These are phyloP conservation scores for Cyrtorhinus lividipennis DNA, from an alignment of 1,140 invertebrate species.

Conservation along the genomic window DNA sequence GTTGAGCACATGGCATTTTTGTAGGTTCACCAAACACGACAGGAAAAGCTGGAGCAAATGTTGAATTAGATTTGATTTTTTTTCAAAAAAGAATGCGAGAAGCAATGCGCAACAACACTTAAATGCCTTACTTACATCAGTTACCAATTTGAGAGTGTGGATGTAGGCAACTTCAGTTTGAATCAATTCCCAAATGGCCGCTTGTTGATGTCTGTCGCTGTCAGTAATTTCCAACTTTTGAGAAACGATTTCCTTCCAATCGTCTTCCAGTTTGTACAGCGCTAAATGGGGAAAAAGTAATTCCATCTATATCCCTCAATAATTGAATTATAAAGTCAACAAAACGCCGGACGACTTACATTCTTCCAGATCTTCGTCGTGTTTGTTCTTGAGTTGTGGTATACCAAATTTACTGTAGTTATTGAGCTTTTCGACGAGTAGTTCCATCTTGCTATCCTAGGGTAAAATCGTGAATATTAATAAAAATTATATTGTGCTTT, in stretches of 20 bases:
- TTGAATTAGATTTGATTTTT: slow-evolving; percentile 4
- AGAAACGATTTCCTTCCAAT: slow-evolving; percentile 50
- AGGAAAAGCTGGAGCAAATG: slow-evolving; percentile 55
- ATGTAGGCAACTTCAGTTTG: slow-evolving; percentile 80
- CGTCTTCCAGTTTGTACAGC: slow-evolving; percentile 47
- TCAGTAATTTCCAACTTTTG: slow-evolving; percentile 44
- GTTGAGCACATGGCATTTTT: slow-evolving; percentile 55
- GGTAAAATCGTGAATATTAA: too few species aligned
- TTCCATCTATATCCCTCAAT: background rate
- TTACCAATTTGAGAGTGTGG: slow-evolving; percentile 66
- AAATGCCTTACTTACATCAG: slow-evolving; percentile 60
- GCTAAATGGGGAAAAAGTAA: slow-evolving; percentile 27
- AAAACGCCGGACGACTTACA: slow-evolving; percentile 26
- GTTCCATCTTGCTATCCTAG: slow-evolving; percentile 41
- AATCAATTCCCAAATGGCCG: slow-evolving; percentile 80
- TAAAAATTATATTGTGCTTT: too few species aligned
- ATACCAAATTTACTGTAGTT: slow-evolving; percentile 51
- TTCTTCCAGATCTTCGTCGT: slow-evolving; percentile 32
- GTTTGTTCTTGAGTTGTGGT: slow-evolving; percentile 34
- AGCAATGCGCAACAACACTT: too few species aligned
- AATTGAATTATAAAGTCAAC: too few species aligned
- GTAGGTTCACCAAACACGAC: slow-evolving; percentile 62
- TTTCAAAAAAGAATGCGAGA: slow-evolving; percentile 13
- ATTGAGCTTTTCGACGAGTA: slow-evolving; percentile 47
- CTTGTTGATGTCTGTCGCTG: slow-evolving; percentile 67